Evolutionary conservation across 64 coral and sea anemone species (phyloP).

Genomic region (Orbicella faveolata): DNA sequence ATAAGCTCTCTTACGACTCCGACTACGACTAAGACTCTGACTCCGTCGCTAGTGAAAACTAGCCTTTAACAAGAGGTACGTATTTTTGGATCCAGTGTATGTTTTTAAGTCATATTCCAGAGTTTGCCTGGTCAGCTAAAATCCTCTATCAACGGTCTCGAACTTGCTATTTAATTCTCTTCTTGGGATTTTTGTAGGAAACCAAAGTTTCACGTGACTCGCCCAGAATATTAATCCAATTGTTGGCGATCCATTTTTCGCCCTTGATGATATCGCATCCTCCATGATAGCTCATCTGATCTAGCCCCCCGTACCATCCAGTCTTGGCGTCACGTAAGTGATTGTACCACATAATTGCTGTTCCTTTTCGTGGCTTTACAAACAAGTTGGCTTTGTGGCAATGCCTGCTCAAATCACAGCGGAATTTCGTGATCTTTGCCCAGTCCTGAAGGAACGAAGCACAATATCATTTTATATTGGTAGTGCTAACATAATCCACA

Average conservation of each 20-base stretch:
- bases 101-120: too few species aligned
- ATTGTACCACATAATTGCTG: slow-evolving; percentile 93
- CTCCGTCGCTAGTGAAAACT: too few species aligned
- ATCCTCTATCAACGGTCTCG: neutral
- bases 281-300: slow-evolving; percentile 80
- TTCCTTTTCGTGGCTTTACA: slow-evolving; percentile 66
- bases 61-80: too few species aligned
- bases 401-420: slow-evolving; percentile 84
- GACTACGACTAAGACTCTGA: too few species aligned
- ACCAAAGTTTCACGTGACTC: slow-evolving; percentile 75
- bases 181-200: slow-evolving; percentile 62
- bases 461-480: neutral
- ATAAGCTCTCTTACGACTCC: too few species aligned
- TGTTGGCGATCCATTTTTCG: slow-evolving; percentile 91
- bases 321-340: slow-evolving; percentile 62
- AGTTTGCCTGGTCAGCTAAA: neutral
- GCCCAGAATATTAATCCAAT: slow-evolving; percentile 89
- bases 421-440: slow-evolving; percentile 77
- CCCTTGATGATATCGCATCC: slow-evolving; percentile 87
- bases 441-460: slow-evolving; percentile 52
- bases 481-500: too few species aligned
- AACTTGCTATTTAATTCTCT: slow-evolving; percentile 29
- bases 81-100: too few species aligned
- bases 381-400: slow-evolving; percentile 88
- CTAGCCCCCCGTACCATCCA: slow-evolving; percentile 74